A percentile compares a stretch with the other conserved stretches of the same genome.
Conservation (phyloP, 2,113 vertebrate species). For the Odocoileus virginianus region DNA sequence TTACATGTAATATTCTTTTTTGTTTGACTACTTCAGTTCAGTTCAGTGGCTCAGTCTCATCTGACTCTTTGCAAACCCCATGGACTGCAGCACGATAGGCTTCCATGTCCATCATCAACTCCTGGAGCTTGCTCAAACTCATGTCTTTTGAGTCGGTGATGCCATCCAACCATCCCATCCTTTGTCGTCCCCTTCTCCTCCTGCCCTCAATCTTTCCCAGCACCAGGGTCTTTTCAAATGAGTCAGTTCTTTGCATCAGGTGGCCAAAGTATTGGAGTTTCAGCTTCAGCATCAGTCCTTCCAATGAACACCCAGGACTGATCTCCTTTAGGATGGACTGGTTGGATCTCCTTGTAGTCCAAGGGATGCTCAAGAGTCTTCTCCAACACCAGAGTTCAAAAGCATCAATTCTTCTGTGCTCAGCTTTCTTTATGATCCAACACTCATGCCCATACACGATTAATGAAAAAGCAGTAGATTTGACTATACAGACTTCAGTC, state of each 20-base stretch:
- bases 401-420: fast-evolving
- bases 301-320: neutral
- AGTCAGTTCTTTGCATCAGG: neutral
- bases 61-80: neutral
- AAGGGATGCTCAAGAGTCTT: neutral
- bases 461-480: no score
- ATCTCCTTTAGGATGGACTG: neutral
- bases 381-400: neutral
- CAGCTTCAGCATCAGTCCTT: neutral
- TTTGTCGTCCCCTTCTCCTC: neutral
- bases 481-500: no score
- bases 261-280: neutral
- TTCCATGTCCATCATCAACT: neutral
- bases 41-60: neutral
- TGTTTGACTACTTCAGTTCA: neutral
- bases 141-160: neutral
- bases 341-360: neutral
- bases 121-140: neutral
- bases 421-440: neutral
- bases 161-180: neutral
- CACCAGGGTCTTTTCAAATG: neutral
- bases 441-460: no score
- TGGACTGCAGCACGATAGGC: neutral
- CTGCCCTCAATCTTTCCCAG: no score
- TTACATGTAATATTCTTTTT: neutral